Conservation (phyloP, 2,113 vertebrate genomes). For the Gadus macrocephalus region DNA sequence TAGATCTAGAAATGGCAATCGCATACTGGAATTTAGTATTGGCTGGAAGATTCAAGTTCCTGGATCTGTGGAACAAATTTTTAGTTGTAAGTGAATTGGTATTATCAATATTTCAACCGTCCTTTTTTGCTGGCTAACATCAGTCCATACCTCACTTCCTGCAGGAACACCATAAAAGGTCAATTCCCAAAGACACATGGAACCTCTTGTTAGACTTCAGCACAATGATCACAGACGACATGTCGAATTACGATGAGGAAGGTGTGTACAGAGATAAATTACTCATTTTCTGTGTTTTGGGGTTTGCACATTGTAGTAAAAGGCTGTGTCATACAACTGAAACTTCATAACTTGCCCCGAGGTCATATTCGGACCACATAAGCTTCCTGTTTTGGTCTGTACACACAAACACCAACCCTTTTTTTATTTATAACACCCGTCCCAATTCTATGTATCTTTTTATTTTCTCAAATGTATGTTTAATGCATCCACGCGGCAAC, state of each 20-base stretch:
- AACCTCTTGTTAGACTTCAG: slow-evolving; percentile 95
- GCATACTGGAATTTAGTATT: slow-evolving; percentile 96
- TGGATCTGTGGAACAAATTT: slow-evolving; percentile 94
- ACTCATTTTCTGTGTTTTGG: no score
- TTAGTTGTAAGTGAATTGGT: slow-evolving; percentile 82
- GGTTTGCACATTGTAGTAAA: no score
- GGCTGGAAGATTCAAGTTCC: slow-evolving; percentile 91
- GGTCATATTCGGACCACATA: no score
- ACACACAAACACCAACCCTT: no score
- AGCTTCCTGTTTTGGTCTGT: no score
- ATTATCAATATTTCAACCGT: background rate
- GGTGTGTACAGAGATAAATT: slow-evolving; percentile 62
- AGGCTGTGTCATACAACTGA: no score
- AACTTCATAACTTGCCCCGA: no score
- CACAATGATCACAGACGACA: slow-evolving; percentile 93
- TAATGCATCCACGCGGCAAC: no score
- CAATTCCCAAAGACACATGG: slow-evolving; percentile 94
- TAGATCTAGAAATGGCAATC: slow-evolving; percentile 96
- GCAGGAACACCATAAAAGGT: slow-evolving; percentile 92
- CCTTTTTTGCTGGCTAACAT: background rate
- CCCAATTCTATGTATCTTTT: no score
- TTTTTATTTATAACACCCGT: no score
- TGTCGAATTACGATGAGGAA: slow-evolving; percentile 97
- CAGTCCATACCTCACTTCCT: background rate
- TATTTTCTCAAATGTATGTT: no score